These are phyloP conservation scores for Euphonia xanthogaster DNA, from an alignment of 2,797 vertebrate genomes.

Conservation along the genomic window DNA sequence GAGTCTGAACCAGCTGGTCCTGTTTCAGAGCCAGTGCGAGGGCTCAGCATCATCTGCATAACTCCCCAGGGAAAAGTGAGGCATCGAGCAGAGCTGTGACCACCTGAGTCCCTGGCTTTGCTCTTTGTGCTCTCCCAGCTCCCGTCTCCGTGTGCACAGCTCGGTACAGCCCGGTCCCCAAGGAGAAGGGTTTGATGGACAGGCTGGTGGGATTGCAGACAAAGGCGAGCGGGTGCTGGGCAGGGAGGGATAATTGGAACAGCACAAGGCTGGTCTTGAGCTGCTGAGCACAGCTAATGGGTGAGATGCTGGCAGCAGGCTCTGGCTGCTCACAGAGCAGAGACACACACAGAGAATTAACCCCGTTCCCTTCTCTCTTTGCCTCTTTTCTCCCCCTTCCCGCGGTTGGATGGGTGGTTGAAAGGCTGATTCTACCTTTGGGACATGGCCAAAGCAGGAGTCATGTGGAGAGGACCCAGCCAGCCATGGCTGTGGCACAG, in stretches of 20 bases:
- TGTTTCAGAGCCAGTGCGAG: background rate
- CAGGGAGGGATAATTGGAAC: background rate
- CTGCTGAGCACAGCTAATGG: background rate
- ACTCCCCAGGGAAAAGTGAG: background rate
- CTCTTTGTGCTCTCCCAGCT: background rate
- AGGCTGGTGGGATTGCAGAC: slow-evolving; percentile 10
- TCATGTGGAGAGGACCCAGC: background rate
- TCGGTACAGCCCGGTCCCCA: background rate
- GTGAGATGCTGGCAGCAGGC: background rate
- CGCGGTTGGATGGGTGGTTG: background rate
- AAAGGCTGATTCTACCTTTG: background rate
- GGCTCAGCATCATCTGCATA: background rate
- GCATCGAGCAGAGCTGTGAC: background rate
- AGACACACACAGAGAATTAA: background rate
- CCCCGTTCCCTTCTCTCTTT: fast-evolving
- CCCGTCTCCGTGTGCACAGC: fast-evolving
- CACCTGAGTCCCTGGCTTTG: slow-evolving; percentile 6
- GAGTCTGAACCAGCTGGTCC: slow-evolving; percentile 12
- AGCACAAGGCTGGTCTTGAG: background rate
- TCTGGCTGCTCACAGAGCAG: background rate
- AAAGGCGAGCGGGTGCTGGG: background rate
- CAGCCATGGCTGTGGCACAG: fast-evolving
- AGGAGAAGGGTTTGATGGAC: background rate
- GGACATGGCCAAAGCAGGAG: background rate
- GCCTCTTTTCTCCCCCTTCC: background rate